These are phyloP conservation scores for Pegoplata infirma DNA, from an alignment of 2,888 invertebrate genomes.

Conservation along the genomic window DNA sequence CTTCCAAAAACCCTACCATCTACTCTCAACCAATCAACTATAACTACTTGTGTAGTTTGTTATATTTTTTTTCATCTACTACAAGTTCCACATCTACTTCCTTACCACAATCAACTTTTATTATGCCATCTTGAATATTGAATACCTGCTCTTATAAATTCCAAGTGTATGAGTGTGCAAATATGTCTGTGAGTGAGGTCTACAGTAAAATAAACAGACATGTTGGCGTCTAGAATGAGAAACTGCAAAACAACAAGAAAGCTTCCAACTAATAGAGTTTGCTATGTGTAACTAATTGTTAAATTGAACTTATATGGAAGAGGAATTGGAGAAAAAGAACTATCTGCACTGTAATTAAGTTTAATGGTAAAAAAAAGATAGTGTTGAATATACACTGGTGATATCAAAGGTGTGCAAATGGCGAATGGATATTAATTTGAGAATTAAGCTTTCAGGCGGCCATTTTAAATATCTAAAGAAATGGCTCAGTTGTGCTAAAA, in stretches of 20 bases:
- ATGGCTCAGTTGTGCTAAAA: too few species aligned
- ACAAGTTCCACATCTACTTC: neutral
- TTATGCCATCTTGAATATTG: neutral
- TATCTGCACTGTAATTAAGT: neutral
- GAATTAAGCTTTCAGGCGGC: too few species aligned
- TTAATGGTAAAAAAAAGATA: neutral
- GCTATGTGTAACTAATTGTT: constrained; percentile 60
- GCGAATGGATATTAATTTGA: too few species aligned
- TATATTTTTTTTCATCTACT: neutral
- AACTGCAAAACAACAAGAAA: neutral
- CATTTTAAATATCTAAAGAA: too few species aligned
- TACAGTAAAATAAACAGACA: constrained; percentile 37
- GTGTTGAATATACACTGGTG: too few species aligned
- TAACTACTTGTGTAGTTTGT: neutral
- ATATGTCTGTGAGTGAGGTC: neutral
- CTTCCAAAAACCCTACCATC: neutral
- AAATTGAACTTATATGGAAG: constrained; percentile 25
- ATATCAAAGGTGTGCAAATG: too few species aligned
- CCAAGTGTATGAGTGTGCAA: neutral
- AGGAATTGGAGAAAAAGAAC: neutral
- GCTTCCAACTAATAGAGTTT: constrained; percentile 46
- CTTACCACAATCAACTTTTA: neutral
- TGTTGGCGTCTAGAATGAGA: constrained; percentile 24
- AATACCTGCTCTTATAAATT: neutral
- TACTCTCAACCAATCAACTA: neutral